Percentiles rank a stretch among this genome's conserved stretches.
Evolutionary conservation across 2,113 vertebrate species (phyloP).

Genomic region (Ciconia stormi): DNA sequence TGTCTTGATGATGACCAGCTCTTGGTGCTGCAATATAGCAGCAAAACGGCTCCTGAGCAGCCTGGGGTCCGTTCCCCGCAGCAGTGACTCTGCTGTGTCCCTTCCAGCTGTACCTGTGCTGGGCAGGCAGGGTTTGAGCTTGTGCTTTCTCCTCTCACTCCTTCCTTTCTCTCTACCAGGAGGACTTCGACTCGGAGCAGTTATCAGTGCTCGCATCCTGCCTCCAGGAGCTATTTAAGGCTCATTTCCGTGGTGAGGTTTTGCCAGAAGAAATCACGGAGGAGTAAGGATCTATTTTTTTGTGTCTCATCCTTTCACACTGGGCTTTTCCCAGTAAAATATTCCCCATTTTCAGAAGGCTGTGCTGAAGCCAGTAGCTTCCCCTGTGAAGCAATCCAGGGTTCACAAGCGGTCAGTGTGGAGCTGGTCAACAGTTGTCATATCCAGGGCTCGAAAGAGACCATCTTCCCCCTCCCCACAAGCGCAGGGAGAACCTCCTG

Average conservation of each 20-base stretch:
- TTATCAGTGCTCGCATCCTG: constrained; percentile 90
- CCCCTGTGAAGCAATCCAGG: background rate
- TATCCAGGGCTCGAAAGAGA: background rate
- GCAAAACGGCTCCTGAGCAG: background rate
- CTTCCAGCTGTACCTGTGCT: background rate
- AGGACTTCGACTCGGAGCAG: constrained; percentile 96
- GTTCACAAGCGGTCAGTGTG: background rate
- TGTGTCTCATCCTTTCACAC: background rate
- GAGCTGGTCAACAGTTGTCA: background rate
- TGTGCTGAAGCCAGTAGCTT: background rate
- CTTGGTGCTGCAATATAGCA: background rate
- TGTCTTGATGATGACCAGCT: background rate
- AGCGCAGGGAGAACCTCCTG: background rate
- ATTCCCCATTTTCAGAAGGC: rapidly evolving
- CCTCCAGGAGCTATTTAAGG: constrained; percentile 92
- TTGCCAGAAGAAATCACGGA: constrained; percentile 94
- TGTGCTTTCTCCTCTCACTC: background rate
- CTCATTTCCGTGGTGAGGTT: constrained; percentile 93
- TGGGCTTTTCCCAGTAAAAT: background rate
- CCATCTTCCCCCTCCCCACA: background rate
- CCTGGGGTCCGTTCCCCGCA: rapidly evolving
- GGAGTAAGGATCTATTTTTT: constrained; percentile 77
- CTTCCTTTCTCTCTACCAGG: constrained; percentile 67
- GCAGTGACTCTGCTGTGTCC: background rate
- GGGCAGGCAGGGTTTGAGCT: background rate